Evolutionary conservation across 2,888 invertebrate species (phyloP).

Genomic region (Drosophila fulvimacula): DNA sequence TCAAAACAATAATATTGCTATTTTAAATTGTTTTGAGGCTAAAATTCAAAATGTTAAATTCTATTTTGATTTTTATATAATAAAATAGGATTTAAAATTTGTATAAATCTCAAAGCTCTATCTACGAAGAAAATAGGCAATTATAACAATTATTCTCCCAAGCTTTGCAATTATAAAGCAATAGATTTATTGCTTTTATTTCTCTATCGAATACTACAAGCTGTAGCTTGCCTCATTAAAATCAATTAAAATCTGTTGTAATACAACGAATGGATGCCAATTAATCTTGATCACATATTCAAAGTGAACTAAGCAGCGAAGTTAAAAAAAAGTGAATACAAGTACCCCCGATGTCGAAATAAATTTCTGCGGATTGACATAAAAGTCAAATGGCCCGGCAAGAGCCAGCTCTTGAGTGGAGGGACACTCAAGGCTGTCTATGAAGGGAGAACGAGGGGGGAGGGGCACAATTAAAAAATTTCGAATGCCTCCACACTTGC

Average conservation of each 20-base stretch:
- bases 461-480: constrained; percentile 2
- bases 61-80: no score
- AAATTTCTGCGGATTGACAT: constrained; percentile 63
- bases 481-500: constrained; percentile 29
- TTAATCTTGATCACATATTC: constrained; percentile 43
- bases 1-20: no score
- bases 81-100: no score
- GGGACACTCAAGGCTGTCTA: constrained; percentile 30
- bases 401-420: constrained; percentile 10
- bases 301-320: constrained; percentile 28
- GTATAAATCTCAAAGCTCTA: no score
- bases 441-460: not conserved
- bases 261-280: constrained; percentile 30
- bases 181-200: constrained; percentile 17
- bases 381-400: constrained; percentile 44
- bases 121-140: no score
- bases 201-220: not conserved
- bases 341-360: constrained; percentile 41
- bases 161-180: not conserved
- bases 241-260: constrained; percentile 59
- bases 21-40: no score
- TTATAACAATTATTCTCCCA: not conserved
- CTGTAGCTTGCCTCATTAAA: constrained; percentile 39
- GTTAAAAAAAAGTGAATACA: not conserved
- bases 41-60: no score